Evolutionary conservation across 1,140 invertebrate genomes (phyloP).

Genomic region (Calephelis nemesis): DNA sequence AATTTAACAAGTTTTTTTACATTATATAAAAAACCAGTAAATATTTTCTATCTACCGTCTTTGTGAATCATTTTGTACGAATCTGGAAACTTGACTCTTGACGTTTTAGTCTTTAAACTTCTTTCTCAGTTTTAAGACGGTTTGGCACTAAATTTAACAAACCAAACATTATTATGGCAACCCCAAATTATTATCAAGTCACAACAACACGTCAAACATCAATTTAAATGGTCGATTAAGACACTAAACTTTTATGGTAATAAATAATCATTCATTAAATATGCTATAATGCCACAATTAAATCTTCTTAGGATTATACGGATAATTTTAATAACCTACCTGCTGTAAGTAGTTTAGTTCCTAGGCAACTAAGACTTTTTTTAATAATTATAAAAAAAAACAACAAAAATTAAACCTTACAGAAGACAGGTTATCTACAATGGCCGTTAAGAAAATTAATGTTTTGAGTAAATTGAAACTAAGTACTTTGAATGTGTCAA

Average conservation of each 20-base stretch:
- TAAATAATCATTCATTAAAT: slow-evolving; percentile 15
- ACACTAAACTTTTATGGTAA: slow-evolving; percentile 7
- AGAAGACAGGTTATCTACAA: background rate
- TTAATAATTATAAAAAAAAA: too few species aligned
- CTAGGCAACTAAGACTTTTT: too few species aligned
- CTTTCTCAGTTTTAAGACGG: background rate
- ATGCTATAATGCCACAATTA: slow-evolving; percentile 7
- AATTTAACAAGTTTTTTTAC: background rate
- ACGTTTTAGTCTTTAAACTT: background rate
- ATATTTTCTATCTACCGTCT: background rate
- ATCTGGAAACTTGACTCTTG: too few species aligned
- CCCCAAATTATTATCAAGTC: slow-evolving; percentile 14
- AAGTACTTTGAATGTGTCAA: slow-evolving; percentile 1
- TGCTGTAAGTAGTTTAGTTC: too few species aligned
- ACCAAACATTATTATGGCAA: background rate
- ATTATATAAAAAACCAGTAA: background rate
- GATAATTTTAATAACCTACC: too few species aligned
- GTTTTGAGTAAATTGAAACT: background rate
- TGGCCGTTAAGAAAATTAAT: background rate
- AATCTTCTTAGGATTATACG: background rate
- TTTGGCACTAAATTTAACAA: slow-evolving; percentile 2
- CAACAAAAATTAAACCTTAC: background rate
- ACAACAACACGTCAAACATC: slow-evolving; percentile 13
- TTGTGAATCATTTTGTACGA: too few species aligned
- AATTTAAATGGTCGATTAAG: slow-evolving; percentile 6